Evolutionary conservation across 2,888 invertebrate genomes (phyloP).

Genomic region (Rhagium mordax): DNA sequence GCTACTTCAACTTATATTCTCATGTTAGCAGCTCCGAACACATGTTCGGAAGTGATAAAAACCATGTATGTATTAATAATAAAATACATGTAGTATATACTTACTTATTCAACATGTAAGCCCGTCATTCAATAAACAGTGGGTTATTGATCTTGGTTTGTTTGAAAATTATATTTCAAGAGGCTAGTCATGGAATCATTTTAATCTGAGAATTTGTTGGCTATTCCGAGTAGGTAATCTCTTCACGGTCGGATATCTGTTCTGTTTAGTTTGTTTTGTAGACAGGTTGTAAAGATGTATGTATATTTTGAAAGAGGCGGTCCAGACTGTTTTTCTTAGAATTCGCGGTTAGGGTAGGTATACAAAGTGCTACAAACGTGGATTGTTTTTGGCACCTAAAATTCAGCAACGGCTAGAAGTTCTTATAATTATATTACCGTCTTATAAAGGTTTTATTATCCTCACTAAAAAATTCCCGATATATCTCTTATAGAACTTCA

Average conservation of each 20-base stretch:
- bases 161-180: not conserved
- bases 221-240: not conserved
- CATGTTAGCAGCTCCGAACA: constrained; percentile 25
- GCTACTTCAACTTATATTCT: constrained; percentile 4
- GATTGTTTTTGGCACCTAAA: not conserved
- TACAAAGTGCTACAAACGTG: not conserved
- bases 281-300: not conserved
- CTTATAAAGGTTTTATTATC: too few species aligned
- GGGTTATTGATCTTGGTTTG: constrained; percentile 29
- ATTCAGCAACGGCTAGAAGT: not conserved
- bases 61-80: constrained; percentile 10
- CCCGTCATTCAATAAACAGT: constrained; percentile 1
- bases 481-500: too few species aligned
- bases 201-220: not conserved
- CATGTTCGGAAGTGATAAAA: constrained; percentile 25
- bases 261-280: too few species aligned
- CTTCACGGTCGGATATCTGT: not conserved
- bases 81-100: constrained; percentile 2
- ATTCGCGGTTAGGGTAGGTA: constrained; percentile 1
- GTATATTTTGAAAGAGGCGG: not conserved
- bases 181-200: not conserved
- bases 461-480: too few species aligned
- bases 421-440: too few species aligned
- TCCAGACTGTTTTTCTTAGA: not conserved
- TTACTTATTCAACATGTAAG: constrained; percentile 4